phyloP scores from a whole-genome alignment of 2,113 vertebrate species.

The Misgurnus mizolepis region DNA sequence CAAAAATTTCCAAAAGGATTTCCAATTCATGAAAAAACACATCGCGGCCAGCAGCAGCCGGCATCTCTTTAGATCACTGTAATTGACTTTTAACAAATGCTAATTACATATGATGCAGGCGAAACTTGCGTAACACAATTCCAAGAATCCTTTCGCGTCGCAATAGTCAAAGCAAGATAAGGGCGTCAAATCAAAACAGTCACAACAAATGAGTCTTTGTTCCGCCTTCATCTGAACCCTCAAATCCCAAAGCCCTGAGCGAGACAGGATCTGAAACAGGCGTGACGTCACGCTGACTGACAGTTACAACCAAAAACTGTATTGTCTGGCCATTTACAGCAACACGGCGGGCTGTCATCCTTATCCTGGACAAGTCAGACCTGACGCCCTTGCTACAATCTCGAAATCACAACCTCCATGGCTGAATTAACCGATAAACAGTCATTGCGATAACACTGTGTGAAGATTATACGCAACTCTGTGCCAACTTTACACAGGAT shows the following conservation, averaged over 20 bases:
- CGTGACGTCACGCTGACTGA: slow-evolving; percentile 31
- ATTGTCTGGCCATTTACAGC: slow-evolving; percentile 32
- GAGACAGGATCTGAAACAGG: slow-evolving; percentile 34
- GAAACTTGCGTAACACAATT: neutral
- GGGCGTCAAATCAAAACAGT: neutral
- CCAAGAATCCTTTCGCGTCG: neutral
- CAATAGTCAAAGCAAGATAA: neutral
- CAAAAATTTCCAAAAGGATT: neutral
- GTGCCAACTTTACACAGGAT: neutral
- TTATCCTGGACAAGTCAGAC: slow-evolving; percentile 26
- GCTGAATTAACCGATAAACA: slow-evolving; percentile 32
- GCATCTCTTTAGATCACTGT: neutral
- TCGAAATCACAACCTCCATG: slow-evolving; percentile 17
- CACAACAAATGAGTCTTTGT: slow-evolving; percentile 15
- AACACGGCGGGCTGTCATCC: slow-evolving; percentile 23
- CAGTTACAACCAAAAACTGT: slow-evolving; percentile 26
- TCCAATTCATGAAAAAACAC: neutral
- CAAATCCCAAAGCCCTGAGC: neutral
- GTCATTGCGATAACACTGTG: slow-evolving; percentile 25
- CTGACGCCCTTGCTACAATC: slow-evolving; percentile 10
- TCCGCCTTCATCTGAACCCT: neutral
- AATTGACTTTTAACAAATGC: neutral
- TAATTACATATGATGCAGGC: neutral
- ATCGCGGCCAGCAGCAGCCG: neutral
- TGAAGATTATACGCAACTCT: neutral